These are phyloP conservation scores for Epizoanthus fatuus DNA, from an alignment of 92 coral and sea anemone genomes.

Conservation along the genomic window DNA sequence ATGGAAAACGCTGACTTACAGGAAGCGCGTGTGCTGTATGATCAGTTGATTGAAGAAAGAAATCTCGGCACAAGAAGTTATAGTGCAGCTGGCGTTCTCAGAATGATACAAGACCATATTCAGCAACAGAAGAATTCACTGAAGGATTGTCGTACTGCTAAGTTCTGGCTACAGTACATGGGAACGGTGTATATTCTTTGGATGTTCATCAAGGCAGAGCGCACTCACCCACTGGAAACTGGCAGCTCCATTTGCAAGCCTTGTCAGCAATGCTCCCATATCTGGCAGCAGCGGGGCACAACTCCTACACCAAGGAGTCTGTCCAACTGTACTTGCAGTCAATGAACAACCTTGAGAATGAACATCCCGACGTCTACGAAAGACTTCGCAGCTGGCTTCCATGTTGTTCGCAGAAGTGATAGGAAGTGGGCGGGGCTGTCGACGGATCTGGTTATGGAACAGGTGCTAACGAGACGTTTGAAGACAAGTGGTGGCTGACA, in stretches of 20 bases:
- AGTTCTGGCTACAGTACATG: neutral
- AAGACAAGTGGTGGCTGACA: too few species aligned
- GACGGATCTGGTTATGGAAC: too few species aligned
- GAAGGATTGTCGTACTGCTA: constrained; percentile 25
- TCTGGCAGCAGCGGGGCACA: neutral
- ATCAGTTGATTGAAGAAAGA: constrained; percentile 3
- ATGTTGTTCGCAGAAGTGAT: too few species aligned
- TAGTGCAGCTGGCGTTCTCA: constrained; percentile 26
- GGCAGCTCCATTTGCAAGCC: too few species aligned
- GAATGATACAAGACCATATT: constrained; percentile 8
- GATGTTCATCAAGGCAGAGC: too few species aligned
- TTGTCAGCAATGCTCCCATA: neutral
- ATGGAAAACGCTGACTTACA: neutral
- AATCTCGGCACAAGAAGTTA: constrained; percentile 19
- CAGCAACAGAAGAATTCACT: constrained; percentile 23
- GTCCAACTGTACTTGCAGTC: too few species aligned
- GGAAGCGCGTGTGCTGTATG: constrained; percentile 4
- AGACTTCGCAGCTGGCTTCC: too few species aligned
- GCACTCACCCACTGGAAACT: too few species aligned
- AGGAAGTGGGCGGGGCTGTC: too few species aligned
- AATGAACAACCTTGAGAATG: too few species aligned
- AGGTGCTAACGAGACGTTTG: too few species aligned
- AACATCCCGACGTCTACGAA: too few species aligned
- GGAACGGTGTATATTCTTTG: neutral
- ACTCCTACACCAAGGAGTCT: neutral